Evolutionary conservation across 2,797 vertebrate genomes (phyloP), one percentile per base, ranked within the genome.

Genomic region (Vespertilio murinus): DNA sequence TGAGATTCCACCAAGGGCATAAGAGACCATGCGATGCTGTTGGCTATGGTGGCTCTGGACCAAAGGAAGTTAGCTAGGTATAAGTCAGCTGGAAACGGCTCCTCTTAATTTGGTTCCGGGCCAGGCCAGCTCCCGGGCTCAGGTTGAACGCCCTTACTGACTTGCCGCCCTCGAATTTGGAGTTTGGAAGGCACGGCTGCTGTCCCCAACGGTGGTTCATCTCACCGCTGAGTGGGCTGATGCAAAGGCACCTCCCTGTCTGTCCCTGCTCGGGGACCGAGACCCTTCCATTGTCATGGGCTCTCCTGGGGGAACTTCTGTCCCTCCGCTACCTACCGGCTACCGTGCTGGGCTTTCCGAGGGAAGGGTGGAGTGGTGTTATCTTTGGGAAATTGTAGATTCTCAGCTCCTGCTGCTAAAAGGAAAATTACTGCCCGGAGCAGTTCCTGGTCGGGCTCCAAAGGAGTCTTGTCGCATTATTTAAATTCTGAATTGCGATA

Each of bases 391-490:
- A 97, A 98, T 86, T 5, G 73, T 95, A 97, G 97, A 95, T 90
- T 96, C 97, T 88, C 42, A 88, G 96, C 95, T 96, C 56, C 85
- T 80, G 74, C 93, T 96, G 94, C 97, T 97, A 96, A 97, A 97
- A 98, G 97, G 98, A 98, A 98, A 98, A 98, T 98, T 97, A 98
- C 98, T 93, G 96, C 97, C 97, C 97, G 95, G 97, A 97, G 97
- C 97, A 94, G 96, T 96, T 97, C 97, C 96, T 97, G 98, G 98
- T 98, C 78, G 61, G 92, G 96, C 97, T 98, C 96, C 97, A 96
- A 87, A 98, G 95, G 95, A 98, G 97, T 94, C 98, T 98, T 98
- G 98, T 98, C 97, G 97, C 98, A 98, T 99, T 98, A 99, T 98
- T 97, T 97, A 97, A 98, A 97, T 98, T 98, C 97, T 96, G 88